Base-by-base conservation (phyloP, 2,797 vertebrate genomes). In the Etheostoma nigrum region DNA sequence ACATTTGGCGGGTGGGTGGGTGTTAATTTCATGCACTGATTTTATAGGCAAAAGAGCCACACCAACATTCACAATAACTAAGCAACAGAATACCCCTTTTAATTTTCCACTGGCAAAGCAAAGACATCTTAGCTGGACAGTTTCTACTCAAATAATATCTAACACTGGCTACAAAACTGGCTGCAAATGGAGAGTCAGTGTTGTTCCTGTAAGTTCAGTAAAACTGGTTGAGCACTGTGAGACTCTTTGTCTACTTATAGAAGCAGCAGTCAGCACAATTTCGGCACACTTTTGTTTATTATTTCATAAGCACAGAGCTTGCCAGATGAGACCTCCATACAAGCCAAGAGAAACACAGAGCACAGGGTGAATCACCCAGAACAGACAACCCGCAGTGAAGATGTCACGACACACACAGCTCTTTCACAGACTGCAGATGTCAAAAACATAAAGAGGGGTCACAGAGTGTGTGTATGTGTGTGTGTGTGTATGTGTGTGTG, bases 301-400 rank as follows among this genome's bases (percentile, higher is more conserved):
- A 89, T 88, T 88, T 91, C 90, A 85, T 89, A 89, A 90, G 81
- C 84, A 52, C 61, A 63, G 67, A 58, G 79, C 57, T 67, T 47
- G 81, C 86, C 93, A 94, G 92, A 93, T 92, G 91, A 91, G 65
- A 72, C 82, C 23, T 72, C 66, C 27, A n/a, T 68, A 72, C 1
- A 25, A 58, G 89, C 90, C 90, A 92, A 92, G 61, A 87, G 76
- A 88, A 93, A 89, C 87, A 91, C 60, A 82, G 68, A 65, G 69
- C 58, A 6, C 75, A 40, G 80, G 60, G 76, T 72, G 76, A 72
- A 84, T 78, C 76, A 72, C 68, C 18, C 18, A 80, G 78, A 85
- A 71, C 71, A 81, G 83, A 86, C 83, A 76, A 58, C 68, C 72
- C 48, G 21, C 67, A 40, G 76, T 53, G 74, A 63, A 66, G 87